phyloP scores from a whole-genome alignment of 2,797 vertebrate species.

The Choloepus didactylus region DNA sequence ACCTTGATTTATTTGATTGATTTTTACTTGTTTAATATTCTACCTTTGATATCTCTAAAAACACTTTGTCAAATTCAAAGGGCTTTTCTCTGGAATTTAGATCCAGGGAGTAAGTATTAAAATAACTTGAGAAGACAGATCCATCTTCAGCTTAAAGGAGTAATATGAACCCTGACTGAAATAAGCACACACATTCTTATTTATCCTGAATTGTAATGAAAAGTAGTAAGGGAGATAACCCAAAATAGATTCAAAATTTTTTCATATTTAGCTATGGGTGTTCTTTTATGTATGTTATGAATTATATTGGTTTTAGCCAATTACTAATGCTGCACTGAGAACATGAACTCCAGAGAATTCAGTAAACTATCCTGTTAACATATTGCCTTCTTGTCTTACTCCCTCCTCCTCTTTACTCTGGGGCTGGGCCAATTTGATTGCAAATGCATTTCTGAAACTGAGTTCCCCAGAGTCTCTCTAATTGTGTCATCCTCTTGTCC shows the following conservation, averaged over 20 bases:
- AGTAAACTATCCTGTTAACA: not conserved
- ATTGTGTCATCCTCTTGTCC: not conserved
- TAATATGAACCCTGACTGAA: constrained; percentile 43
- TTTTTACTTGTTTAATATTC: constrained; percentile 57
- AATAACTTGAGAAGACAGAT: constrained; percentile 62
- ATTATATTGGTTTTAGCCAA: constrained; percentile 28
- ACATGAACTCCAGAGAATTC: not conserved
- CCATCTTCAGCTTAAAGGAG: constrained; percentile 51
- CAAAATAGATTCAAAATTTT: constrained; percentile 28
- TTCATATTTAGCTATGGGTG: constrained; percentile 39
- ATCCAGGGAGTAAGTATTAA: constrained; percentile 41
- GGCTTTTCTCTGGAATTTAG: constrained; percentile 63
- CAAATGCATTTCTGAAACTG: not conserved
- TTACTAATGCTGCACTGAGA: constrained; percentile 26
- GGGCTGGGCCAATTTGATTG: not conserved
- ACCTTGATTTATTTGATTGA: constrained; percentile 46
- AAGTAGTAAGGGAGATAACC: constrained; percentile 1
- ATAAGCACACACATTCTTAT: constrained; percentile 35
- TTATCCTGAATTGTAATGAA: constrained; percentile 52
- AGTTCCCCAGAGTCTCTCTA: not conserved
- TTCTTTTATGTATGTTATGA: constrained; percentile 52
- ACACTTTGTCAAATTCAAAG: not conserved
- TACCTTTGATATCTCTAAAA: constrained; percentile 14
- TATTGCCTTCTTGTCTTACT: not conserved
- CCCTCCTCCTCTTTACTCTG: not conserved